A percentile compares a stretch with the other conserved stretches of the same genome.
Conservation (phyloP, 2,113 vertebrate genomes). For the Ammodytes dubius region DNA sequence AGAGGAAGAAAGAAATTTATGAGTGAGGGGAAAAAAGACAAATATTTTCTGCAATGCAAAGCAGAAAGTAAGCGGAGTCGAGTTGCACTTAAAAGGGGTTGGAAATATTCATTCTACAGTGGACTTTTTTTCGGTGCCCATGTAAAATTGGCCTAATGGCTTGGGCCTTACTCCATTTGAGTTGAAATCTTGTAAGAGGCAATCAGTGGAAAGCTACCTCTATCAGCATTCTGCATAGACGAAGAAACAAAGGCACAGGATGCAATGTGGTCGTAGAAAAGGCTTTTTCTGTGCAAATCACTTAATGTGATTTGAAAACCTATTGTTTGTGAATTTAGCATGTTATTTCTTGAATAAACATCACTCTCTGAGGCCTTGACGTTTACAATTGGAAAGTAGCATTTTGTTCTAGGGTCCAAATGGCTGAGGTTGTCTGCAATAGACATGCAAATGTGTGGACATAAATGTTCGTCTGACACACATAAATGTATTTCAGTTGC, state of each 20-base stretch:
- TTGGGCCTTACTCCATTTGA: slow-evolving; percentile 13
- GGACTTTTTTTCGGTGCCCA: slow-evolving; percentile 34
- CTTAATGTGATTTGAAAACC: background rate
- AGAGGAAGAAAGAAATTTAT: slow-evolving; percentile 88
- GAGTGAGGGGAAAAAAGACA: slow-evolving; percentile 89
- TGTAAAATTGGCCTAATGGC: slow-evolving; percentile 22
- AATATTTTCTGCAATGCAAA: slow-evolving; percentile 95
- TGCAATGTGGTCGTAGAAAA: background rate
- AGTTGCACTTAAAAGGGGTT: slow-evolving; percentile 78
- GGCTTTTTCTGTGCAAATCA: background rate
- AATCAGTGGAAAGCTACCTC: background rate
- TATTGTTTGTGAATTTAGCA: background rate
- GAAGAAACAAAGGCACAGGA: background rate
- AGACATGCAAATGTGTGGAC: too few relatives aligned
- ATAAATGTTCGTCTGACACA: slow-evolving; percentile 8
- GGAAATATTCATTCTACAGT: slow-evolving; percentile 73
- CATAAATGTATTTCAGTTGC: slow-evolving; percentile 25
- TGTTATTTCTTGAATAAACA: slow-evolving; percentile 9
- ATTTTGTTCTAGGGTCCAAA: slow-evolving; percentile 25
- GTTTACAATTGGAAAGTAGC: background rate
- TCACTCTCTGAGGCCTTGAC: slow-evolving; percentile 14
- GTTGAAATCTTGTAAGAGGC: background rate
- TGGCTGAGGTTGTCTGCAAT: too few relatives aligned
- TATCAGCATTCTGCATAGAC: background rate
- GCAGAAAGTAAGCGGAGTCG: slow-evolving; percentile 88